Conservation (phyloP, 2,888 invertebrate genomes). For the Blastobasis adustella region DNA sequence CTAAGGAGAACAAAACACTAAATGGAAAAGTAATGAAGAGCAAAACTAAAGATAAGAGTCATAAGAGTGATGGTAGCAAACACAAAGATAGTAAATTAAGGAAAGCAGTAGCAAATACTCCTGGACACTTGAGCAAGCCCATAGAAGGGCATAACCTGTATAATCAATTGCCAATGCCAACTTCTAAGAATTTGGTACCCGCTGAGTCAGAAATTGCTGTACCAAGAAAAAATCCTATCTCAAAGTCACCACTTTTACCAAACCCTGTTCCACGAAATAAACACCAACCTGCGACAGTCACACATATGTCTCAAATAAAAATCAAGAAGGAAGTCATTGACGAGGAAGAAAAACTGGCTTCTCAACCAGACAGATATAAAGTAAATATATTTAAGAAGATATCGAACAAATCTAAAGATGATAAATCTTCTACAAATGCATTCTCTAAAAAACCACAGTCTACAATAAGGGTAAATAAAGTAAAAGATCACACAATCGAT, state of each 20-base stretch:
- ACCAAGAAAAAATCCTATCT: constrained; percentile 66
- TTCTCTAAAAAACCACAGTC: constrained; percentile 53
- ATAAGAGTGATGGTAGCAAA: constrained; percentile 70
- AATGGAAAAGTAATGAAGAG: constrained; percentile 72
- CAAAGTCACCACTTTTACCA: constrained; percentile 61
- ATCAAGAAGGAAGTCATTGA: constrained; percentile 67
- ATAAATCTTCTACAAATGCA: constrained; percentile 63
- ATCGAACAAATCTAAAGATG: constrained; percentile 82
- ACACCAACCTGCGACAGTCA: constrained; percentile 36
- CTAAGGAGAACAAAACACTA: constrained; percentile 67
- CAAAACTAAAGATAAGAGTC: constrained; percentile 70
- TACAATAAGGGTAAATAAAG: constrained; percentile 61
- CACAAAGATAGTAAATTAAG: constrained; percentile 66
- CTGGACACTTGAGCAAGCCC: constrained; percentile 52
- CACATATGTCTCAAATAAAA: constrained; percentile 50
- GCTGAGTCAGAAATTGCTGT: constrained; percentile 62
- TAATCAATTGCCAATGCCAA: constrained; percentile 57
- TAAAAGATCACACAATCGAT: constrained; percentile 50
- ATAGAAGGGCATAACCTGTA: constrained; percentile 53
- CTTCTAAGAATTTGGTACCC: constrained; percentile 27
- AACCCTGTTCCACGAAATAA: constrained; percentile 51
- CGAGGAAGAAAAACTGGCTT: constrained; percentile 78
- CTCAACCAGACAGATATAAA: constrained; percentile 89
- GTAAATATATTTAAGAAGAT: constrained; percentile 92
- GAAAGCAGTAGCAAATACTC: constrained; percentile 19